These are phyloP conservation scores for Aphelenchoides bicaudatus DNA, from an alignment of 2,888 invertebrate genomes.

Conservation along the genomic window DNA sequence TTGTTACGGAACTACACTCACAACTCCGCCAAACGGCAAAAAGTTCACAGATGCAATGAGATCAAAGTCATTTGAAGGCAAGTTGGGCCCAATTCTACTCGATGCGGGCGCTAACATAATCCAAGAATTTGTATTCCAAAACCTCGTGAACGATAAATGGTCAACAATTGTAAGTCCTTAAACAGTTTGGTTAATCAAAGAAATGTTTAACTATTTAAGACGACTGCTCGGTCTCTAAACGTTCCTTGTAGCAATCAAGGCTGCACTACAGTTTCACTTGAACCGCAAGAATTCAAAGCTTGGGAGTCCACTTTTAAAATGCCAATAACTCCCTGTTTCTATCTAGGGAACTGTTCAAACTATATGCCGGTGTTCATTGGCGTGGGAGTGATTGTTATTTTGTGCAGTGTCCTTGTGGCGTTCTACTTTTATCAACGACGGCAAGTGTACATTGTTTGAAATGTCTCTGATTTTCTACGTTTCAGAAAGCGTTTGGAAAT, in stretches of 20 bases:
- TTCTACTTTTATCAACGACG: conserved; percentile 28
- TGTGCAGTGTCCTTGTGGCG: conserved; percentile 22
- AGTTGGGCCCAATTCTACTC: conserved; percentile 31
- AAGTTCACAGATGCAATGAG: conserved; percentile 19
- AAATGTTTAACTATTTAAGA: too few relatives aligned
- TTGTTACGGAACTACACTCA: conserved; percentile 27
- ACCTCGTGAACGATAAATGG: not conserved
- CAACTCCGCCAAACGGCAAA: conserved; percentile 16
- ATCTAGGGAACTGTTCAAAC: conserved; percentile 32
- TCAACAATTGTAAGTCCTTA: too few relatives aligned
- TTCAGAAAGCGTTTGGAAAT: conserved; percentile 37
- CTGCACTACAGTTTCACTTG: conserved; percentile 14
- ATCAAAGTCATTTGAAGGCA: conserved; percentile 12
- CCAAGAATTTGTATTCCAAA: conserved; percentile 22
- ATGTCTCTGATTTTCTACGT: not conserved
- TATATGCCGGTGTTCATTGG: conserved; percentile 27
- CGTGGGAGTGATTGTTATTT: conserved; percentile 13
- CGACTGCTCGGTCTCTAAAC: not conserved
- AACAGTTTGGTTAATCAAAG: too few relatives aligned
- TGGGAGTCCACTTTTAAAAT: conserved; percentile 21
- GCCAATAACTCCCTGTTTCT: conserved; percentile 32
- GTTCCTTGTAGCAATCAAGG: conserved; percentile 13
- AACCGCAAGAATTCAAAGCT: conserved; percentile 3
- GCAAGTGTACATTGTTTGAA: conserved; percentile 18
- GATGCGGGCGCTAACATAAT: conserved; percentile 26